A percentile compares a stretch with the other conserved stretches of the same genome.
These are phyloP conservation scores for Asarcornis scutulata DNA, from an alignment of 2,113 vertebrate species.

Conservation along the genomic window DNA sequence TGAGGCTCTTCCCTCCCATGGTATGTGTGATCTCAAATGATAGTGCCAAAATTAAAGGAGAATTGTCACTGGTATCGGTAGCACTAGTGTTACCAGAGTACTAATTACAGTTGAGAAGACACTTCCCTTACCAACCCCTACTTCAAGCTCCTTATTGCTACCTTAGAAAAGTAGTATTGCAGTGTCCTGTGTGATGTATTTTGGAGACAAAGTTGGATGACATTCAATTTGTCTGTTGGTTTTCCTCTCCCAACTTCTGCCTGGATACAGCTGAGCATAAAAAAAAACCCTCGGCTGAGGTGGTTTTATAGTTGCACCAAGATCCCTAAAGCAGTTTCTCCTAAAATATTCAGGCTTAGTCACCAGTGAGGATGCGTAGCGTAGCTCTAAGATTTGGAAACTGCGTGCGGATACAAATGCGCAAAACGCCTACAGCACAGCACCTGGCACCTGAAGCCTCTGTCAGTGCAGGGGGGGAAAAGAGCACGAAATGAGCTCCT, in stretches of 20 bases:
- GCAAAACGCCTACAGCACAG: not conserved
- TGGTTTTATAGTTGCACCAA: not conserved
- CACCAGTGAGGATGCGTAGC: not conserved
- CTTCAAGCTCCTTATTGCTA: not conserved
- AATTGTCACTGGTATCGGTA: not conserved
- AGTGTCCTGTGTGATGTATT: not conserved
- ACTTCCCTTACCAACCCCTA: not conserved
- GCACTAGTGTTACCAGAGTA: not conserved
- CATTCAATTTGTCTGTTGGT: not conserved
- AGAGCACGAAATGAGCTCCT: not conserved
- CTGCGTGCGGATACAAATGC: rapidly evolving
- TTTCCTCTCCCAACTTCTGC: not conserved
- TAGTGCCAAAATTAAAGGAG: rapidly evolving
- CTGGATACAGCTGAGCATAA: not conserved
- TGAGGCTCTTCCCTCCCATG: not conserved
- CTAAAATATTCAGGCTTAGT: not conserved
- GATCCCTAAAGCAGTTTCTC: not conserved
- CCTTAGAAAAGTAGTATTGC: not conserved
- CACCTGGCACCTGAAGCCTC: not conserved
- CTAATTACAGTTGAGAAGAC: not conserved
- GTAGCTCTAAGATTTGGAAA: rapidly evolving
- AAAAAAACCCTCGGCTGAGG: not conserved
- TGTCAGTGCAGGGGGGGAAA: not conserved
- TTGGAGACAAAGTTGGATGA: not conserved
- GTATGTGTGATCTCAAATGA: rapidly evolving